A percentile compares a stretch with the other conserved stretches of the same genome.
Evolutionary conservation across 2,113 vertebrate species (phyloP).

Genomic region (Silurus meridionalis): DNA sequence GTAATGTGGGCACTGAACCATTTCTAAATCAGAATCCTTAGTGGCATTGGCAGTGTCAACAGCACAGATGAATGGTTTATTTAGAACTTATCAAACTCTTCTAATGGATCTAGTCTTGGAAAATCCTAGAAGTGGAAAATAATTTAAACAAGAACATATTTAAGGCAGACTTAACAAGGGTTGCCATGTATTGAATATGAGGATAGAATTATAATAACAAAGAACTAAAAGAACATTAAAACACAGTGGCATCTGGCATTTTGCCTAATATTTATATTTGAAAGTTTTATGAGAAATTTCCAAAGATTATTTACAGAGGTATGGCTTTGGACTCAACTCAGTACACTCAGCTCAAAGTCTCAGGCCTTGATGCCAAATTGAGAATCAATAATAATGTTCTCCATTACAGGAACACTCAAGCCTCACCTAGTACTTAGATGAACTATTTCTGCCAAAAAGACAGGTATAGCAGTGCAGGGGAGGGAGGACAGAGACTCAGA

Average conservation of each 20-base stretch:
- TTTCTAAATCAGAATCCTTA: conserved; percentile 33
- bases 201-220: not conserved
- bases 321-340: conserved; percentile 26
- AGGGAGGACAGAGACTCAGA: not conserved
- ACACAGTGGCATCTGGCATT: not conserved
- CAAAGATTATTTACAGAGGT: not conserved
- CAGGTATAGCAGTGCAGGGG: conserved; percentile 26
- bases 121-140: not conserved
- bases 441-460: conserved; percentile 45
- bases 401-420: conserved; percentile 53
- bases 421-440: conserved; percentile 42
- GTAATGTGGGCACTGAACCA: conserved; percentile 39
- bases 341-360: conserved; percentile 10
- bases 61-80: conserved; percentile 43
- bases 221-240: not conserved
- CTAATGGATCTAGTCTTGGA: conserved; percentile 22
- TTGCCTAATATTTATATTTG: not conserved
- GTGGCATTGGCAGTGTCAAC: conserved; percentile 45
- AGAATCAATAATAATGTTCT: conserved; percentile 55
- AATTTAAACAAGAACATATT: conserved; percentile 12
- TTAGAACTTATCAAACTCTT: conserved; percentile 37
- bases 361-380: conserved; percentile 47
- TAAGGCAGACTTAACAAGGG: not conserved
- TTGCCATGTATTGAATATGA: not conserved
- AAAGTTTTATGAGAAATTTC: not conserved